Percentiles rank a stretch among this genome's conserved stretches.
Evolutionary conservation across 2,797 vertebrate species (phyloP).

Genomic region (Sylvilagus floridanus): DNA sequence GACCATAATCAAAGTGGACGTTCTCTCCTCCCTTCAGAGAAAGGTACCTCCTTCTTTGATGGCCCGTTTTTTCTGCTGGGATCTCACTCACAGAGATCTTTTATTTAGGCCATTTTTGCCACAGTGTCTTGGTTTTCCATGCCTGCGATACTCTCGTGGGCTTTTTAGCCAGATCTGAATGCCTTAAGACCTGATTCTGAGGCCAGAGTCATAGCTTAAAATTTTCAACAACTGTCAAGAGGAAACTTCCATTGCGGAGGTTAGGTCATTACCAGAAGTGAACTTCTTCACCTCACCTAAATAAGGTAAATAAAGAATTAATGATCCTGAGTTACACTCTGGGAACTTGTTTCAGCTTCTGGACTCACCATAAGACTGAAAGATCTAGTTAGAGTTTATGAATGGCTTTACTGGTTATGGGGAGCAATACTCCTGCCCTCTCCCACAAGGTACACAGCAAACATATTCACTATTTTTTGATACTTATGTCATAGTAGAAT

Average conservation of each 20-base stretch:
- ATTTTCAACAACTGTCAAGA: conserved; percentile 21
- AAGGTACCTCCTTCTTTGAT: no score
- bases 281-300: conserved; percentile 24
- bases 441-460: not conserved
- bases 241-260: not conserved
- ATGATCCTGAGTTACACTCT: not conserved
- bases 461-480: not conserved
- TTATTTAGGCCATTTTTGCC: no score
- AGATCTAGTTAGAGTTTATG: not conserved
- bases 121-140: no score
- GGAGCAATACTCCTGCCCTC: not conserved
- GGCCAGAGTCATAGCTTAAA: no score
- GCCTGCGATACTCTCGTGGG: no score
- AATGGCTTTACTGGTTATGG: not conserved
- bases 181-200: no score
- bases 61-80: no score
- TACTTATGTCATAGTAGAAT: not conserved
- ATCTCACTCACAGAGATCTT: no score
- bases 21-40: no score
- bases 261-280: not conserved
- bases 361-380: not conserved
- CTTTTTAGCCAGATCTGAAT: no score
- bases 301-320: conserved; percentile 20
- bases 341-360: conserved; percentile 56
- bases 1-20: no score